Evolutionary conservation across 2,797 vertebrate species (phyloP), one percentile per base, ranked within the genome.

Genomic region (Phoeniculus purpureus): DNA sequence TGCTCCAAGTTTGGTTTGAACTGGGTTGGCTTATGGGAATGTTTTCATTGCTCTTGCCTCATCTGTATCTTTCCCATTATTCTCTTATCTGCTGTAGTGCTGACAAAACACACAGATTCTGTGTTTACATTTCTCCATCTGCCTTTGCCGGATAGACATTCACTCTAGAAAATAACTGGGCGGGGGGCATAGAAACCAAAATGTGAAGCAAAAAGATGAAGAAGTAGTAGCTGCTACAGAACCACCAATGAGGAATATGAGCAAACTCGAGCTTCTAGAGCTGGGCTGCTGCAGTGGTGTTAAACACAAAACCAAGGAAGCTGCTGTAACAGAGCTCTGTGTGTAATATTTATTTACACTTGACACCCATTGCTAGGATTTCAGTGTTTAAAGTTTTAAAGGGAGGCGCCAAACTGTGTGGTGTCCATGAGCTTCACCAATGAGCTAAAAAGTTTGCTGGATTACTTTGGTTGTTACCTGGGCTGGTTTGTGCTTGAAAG

Each of bases 71-170:
- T 87, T 65, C 58, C 68, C 52, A 18, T 47, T 19, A 7, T 31
- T 72, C 16, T 72, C 58, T 37, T 65, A 1, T 72, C 67, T 64
- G n/a, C 54, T 55, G 50, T 43, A 70, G 47, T 45, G 3, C 23
- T 54, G 84, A 43, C 68, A 66, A 31, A 74, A 43, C 68, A 67
- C 2, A 0, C 26, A 11, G 23, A 20, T 80, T 75, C 27, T 13
- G 0, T 31, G n/a, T 43, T 40, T 26, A 14, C 12, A 1, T 51
- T 74, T 82, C 47, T 22, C 0, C 0, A n/a, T 5, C 32, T 31
- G 72, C 47, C 47, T 67, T 89, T 62, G 8, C 71, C 59, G 55
- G 37, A 4, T 37, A 34, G 48, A 88, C 80, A 40, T 34, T 83
- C 8, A 3, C 13, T 66, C 17, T 20, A 37, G 87, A 76, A 62